Percentiles rank a stretch among this genome's conserved stretches.
phyloP scores from a whole-genome alignment of 2,888 invertebrate genomes.

The Leuctra nigra region DNA sequence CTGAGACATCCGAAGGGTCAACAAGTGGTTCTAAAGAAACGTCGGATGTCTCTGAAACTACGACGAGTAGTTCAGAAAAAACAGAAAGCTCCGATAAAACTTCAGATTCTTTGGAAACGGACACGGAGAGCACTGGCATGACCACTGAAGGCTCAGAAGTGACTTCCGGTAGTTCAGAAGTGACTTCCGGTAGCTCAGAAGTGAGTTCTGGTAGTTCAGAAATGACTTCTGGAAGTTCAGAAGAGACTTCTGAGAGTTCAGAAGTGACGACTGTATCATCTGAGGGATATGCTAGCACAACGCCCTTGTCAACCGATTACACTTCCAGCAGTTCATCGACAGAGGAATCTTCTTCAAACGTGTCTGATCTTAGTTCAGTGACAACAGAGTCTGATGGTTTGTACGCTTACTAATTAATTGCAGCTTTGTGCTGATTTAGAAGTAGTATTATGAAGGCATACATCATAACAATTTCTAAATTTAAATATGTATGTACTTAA shows the following conservation, averaged over 20 bases:
- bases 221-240: neutral
- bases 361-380: slow-evolving; percentile 11
- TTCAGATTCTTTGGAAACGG: neutral
- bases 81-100: slow-evolving; percentile 24
- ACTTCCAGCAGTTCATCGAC: neutral
- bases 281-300: neutral
- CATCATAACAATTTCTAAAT: no score
- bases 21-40: no score
- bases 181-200: neutral
- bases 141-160: neutral
- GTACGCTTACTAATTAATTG: neutral
- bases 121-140: neutral
- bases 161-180: neutral
- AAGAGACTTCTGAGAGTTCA: neutral
- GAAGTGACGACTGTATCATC: slow-evolving; percentile 5
- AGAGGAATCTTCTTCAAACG: neutral
- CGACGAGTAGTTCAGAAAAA: neutral
- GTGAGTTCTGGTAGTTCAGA: slow-evolving; percentile 11
- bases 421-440: no score
- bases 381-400: slow-evolving; percentile 28
- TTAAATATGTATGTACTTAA: no score
- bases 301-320: neutral
- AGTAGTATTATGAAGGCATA: no score
- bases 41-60: neutral
- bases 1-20: neutral